Percentiles rank a stretch among this genome's conserved stretches.
Conservation (phyloP, 2,888 invertebrate species). For the Watsonalla binaria region DNA sequence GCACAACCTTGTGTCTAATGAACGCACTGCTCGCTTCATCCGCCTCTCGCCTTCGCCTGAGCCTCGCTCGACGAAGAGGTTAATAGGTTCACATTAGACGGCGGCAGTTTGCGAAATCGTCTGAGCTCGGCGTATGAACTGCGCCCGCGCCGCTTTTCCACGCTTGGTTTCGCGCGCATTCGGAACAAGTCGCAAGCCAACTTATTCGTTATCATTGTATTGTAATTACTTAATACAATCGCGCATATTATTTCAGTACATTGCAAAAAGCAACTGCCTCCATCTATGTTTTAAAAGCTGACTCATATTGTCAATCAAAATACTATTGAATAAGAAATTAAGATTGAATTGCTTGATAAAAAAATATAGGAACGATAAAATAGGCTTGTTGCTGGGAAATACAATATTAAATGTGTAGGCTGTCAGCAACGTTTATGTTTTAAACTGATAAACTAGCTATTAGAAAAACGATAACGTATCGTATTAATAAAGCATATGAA, state of each 20-base stretch:
- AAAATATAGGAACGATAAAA: not conserved
- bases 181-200: conserved; percentile 20
- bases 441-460: not conserved
- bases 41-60: conserved; percentile 76
- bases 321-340: not conserved
- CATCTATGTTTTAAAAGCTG: not conserved
- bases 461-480: conserved; percentile 1
- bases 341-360: not conserved
- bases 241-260: not conserved
- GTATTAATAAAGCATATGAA: not conserved
- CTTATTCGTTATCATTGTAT: not conserved
- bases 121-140: conserved; percentile 51
- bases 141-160: conserved; percentile 65
- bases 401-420: not conserved
- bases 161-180: conserved; percentile 67
- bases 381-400: not conserved
- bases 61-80: conserved; percentile 72
- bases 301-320: not conserved
- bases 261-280: not conserved
- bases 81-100: conserved; percentile 79
- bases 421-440: conserved; percentile 1
- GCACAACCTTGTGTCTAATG: conserved; percentile 75
- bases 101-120: conserved; percentile 74
- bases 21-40: conserved; percentile 69
- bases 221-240: not conserved